phyloP scores from a whole-genome alignment of 2,888 invertebrate genomes.

The Brassicogethes aeneus region DNA sequence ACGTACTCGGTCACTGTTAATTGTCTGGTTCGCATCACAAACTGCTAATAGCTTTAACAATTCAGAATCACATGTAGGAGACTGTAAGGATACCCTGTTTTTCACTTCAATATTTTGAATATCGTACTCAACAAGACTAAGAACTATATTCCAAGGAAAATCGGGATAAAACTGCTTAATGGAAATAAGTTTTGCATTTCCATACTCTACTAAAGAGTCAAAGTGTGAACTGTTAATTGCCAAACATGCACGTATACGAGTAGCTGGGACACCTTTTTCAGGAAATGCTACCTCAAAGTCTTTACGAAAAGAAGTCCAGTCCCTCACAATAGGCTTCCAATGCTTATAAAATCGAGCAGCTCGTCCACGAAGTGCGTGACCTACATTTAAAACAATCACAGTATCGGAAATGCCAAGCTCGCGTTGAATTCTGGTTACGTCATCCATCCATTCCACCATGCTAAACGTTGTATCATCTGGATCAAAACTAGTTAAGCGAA shows the following conservation, averaged over 20 bases:
- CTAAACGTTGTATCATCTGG: constrained; percentile 13
- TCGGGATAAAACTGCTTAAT: constrained; percentile 4
- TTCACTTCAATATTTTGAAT: constrained; percentile 4
- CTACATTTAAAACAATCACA: constrained; percentile 9
- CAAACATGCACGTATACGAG: constrained; percentile 5
- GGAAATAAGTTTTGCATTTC: constrained; percentile 5
- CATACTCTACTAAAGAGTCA: constrained; percentile 6
- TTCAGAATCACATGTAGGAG: constrained; percentile 5
- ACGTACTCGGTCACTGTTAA: background rate
- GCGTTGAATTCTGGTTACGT: no score
- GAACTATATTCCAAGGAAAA: constrained; percentile 7
- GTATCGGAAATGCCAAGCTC: constrained; percentile 12
- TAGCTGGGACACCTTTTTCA: constrained; percentile 7
- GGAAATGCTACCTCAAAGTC: constrained; percentile 10
- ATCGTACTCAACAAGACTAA: constrained; percentile 6
- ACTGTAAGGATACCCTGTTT: constrained; percentile 6
- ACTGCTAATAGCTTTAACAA: constrained; percentile 7
- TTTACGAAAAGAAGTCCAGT: no score
- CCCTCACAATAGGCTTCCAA: constrained; percentile 10
- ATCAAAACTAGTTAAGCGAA: constrained; percentile 9
- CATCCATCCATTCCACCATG: no score
- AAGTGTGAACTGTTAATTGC: constrained; percentile 6
- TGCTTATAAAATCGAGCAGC: constrained; percentile 12
- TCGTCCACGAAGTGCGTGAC: constrained; percentile 10
- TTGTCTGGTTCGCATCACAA: no score